Base-by-base conservation (phyloP, 2,888 invertebrate genomes). In the Catonia carolina region DNA sequence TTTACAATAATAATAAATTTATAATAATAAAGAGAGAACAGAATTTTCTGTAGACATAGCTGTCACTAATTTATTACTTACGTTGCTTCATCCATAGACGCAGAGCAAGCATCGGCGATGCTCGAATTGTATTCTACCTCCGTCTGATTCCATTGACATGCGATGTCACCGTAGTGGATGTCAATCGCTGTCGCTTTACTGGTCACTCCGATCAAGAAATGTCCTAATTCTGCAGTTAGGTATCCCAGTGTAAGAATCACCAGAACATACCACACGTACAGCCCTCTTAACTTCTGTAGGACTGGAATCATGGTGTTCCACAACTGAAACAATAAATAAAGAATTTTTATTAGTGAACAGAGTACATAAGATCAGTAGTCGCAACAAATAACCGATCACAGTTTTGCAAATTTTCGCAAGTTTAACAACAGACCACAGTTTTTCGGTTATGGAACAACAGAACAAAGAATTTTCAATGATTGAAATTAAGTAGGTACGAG, bases 181-280 rank as follows among this genome's bases (percentile, higher is more conserved):
- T 89, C 90, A 17, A 83, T 83, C 2, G 91, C 90, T 37, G 89
- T 88, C 65, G 86, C 86, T 71, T 90, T 89, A 54, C 89, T 90
- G 54, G 91, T 91, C 2, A 89, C 89, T 55, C 83, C 83, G 65
- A 92, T 89, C 61, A 92, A 77, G 72, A 90, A 92, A 72, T 92
- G 92, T 23, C 91, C 91, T 61, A 92, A 75, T 71, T 92, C 92
- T 14, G 90, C 92, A 18, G 91, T 76, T 59, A 91, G 84, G 73
- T 92, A 92, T 60, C 90, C 89, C 53, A 89, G 72, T 52, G 90
- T 88, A 59, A 92, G 82, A 61, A 92, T 75, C 22, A 80, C 86
- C 67, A 92, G 74, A 62, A 86, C 89, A 71, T 89, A 90, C 69
- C 83, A 80, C 69, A 84, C 85, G 75, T 91, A 89, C 64, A 84